Evolutionary conservation across 2,797 vertebrate genomes (phyloP), one percentile per base, ranked within the genome.

Genomic region (Rhinophrynus dorsalis): DNA sequence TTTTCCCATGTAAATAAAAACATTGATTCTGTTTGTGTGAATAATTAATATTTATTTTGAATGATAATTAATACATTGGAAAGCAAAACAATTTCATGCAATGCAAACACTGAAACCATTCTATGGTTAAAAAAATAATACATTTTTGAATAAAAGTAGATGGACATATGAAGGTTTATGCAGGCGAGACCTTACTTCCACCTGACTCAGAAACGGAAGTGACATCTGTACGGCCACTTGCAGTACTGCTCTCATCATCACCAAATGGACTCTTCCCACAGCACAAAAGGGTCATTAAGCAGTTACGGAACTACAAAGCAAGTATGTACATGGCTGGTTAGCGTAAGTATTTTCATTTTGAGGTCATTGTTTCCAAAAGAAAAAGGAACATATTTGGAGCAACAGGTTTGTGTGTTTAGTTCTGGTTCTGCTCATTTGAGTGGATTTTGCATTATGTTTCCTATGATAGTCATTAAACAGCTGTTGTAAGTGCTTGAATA

Each of bases 261-360:
- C 18, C 30, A 21, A 47, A 55, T 2, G 65, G 61, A 21, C 38
- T 59, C 13, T n/a, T 61, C 11, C 68, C 68, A 58, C 73, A 77
- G 20, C 68, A 69, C 44, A 77, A 17, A 9, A 59, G 61, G 38
- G 38, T 52, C 37, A 75, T 33, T 60, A 76, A 44, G 38, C 77
- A 78, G 57, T 55, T 61, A 27, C 74, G 63, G 63, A 78, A 78
- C 77, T 79, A 27, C 5, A 54, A 70, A 23, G 26, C 6, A 37
- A 59, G 29, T 10, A 47, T 3, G 38, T 35, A 38, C 29, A 57
- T 15, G 15, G 24, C 29, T 13, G 32, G 30, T 40, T 40, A 40
- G 6, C 23, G 7, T 5, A 45, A 21, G 18, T 17, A 45, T 18
- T n/a, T n/a, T n/a, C n/a, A n/a, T n/a, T n/a, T n/a, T n/a, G n/a